These are phyloP conservation scores for Campaea margaritaria DNA, from an alignment of 2,888 invertebrate genomes.

Conservation along the genomic window DNA sequence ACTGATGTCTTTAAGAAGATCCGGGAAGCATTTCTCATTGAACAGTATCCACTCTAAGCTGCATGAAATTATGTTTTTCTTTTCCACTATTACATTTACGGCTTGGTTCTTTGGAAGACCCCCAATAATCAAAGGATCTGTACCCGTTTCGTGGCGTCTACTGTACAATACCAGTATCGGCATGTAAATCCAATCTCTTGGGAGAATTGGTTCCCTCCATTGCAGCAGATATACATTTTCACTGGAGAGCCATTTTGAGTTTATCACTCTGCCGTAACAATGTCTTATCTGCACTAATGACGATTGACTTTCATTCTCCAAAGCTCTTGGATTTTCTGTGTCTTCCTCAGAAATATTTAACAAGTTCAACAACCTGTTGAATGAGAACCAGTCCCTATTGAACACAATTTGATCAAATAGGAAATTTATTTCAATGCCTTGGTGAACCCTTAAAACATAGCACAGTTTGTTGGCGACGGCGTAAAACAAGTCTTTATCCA, in stretches of 20 bases:
- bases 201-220: constrained; percentile 88
- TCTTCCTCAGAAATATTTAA: constrained; percentile 79
- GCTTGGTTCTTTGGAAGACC: constrained; percentile 60
- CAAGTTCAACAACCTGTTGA: constrained; percentile 82
- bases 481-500: constrained; percentile 81
- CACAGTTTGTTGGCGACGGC: constrained; percentile 86
- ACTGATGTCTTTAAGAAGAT: constrained; percentile 81
- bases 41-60: constrained; percentile 87
- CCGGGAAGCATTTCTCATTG: constrained; percentile 86
- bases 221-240: constrained; percentile 74
- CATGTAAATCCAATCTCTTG: constrained; percentile 92
- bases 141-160: constrained; percentile 71
- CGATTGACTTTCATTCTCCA: constrained; percentile 56
- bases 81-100: constrained; percentile 61
- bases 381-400: constrained; percentile 85
- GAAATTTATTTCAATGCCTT: constrained; percentile 83
- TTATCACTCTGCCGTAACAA: constrained; percentile 75
- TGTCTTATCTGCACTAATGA: constrained; percentile 71
- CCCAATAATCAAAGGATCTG: constrained; percentile 50
- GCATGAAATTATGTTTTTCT: constrained; percentile 76
- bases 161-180: constrained; percentile 87
- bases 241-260: constrained; percentile 56
- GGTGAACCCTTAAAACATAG: constrained; percentile 85
- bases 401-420: constrained; percentile 86
- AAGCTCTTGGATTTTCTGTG: constrained; percentile 25